Evolutionary conservation across 2,113 vertebrate species (phyloP), one percentile per base, ranked within the genome.

Genomic region (Ceyx margarethae): DNA sequence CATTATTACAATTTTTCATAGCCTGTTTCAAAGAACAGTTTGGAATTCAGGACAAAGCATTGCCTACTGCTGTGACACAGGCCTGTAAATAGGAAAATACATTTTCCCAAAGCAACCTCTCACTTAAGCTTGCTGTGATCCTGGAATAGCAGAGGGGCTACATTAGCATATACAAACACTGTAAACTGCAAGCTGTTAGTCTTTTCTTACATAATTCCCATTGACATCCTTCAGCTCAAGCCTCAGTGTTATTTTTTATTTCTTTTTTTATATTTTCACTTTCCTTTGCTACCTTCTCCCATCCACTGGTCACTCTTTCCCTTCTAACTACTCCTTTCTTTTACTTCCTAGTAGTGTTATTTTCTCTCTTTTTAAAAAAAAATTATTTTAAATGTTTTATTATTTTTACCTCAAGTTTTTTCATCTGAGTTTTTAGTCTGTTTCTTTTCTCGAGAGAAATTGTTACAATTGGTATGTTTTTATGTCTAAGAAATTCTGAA

Each of bases 51-150:
- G 31, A 29, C 77, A 73, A 76, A 76, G 25, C 72, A n/a, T 69
- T 85, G 78, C 89, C 71, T 66, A 93, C 75, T 2, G 13, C 88
- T 80, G 90, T 82, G 85, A 82, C 73, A 77, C 64, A 87, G 71
- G 67, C 75, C 82, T 85, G 82, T 43, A 54, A 77, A 85, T 16
- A 74, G n/a, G 35, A 82, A 91, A 87, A 87, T 15, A 25, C 25
- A 23, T 91, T 95, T 92, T 93, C 65, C 65, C 51, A 64, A 69
- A 87, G 46, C 29, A 80, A 42, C 13, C 33, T 89, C 68, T 56
- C 0, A 3, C 37, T 85, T 73, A 62, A 85, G 54, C 37, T 80
- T 82, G 45, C 18, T n/a, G 43, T 77, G 37, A 56, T 91, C 46
- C 64, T 76, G 22, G 54, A 91, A 46, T 64, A 87, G 45, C 23